phyloP scores from a whole-genome alignment of 2,113 vertebrate species.

The Strix aluco region DNA sequence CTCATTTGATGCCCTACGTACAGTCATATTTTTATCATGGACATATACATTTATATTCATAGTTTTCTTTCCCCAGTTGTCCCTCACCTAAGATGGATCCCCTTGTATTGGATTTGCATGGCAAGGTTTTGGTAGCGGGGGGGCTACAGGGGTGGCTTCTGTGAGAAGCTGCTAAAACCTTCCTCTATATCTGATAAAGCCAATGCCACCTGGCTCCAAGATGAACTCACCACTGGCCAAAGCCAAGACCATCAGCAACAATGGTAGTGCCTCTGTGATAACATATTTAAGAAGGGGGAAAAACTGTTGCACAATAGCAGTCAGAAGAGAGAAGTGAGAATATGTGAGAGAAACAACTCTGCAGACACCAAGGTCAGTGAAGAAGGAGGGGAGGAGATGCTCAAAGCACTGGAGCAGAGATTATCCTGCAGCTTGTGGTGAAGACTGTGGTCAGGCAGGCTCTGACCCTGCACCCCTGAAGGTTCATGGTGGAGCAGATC shows the following conservation, averaged over 20 bases:
- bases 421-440: neutral
- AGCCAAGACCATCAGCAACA: rapidly evolving
- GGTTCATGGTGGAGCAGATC: neutral
- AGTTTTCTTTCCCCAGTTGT: neutral
- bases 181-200: too few relatives aligned
- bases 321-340: neutral
- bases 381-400: neutral
- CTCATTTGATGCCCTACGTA: neutral
- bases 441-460: neutral
- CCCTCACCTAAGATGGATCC: neutral
- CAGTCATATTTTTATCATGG: neutral
- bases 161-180: neutral
- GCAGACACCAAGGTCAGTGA: neutral
- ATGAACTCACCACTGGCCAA: rapidly evolving
- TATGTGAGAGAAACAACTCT: too few relatives aligned
- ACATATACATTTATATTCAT: neutral
- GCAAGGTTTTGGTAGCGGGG: neutral
- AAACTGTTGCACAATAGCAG: neutral
- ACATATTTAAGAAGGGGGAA: neutral
- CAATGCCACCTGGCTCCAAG: too few relatives aligned
- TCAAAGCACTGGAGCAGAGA: too few relatives aligned
- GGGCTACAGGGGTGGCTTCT: neutral
- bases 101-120: neutral
- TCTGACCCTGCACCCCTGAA: neutral
- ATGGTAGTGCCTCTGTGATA: too few relatives aligned